These are phyloP conservation scores for Carapus acus DNA, from an alignment of 2,797 vertebrate species.

Conservation along the genomic window DNA sequence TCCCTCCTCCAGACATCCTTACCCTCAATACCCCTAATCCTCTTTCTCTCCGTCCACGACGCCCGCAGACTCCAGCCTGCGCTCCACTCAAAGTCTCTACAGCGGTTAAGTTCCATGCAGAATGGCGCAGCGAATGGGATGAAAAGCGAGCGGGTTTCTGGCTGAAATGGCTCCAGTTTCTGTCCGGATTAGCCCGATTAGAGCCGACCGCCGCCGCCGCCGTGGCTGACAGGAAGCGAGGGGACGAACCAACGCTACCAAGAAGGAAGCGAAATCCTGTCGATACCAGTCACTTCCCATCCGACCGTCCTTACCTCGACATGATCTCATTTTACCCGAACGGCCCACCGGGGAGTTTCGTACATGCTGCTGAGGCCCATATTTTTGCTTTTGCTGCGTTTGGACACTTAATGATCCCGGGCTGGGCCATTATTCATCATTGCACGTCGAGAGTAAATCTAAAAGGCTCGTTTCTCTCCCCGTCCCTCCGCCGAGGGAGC, in stretches of 20 bases:
- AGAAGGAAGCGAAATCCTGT: constrained; percentile 25
- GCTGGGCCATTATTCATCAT: background rate
- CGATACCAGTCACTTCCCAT: constrained; percentile 21
- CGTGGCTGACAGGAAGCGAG: too few relatives aligned
- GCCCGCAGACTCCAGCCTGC: constrained; percentile 5
- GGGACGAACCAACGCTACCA: background rate
- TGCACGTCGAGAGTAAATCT: constrained; percentile 4
- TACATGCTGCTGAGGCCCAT: constrained; percentile 6
- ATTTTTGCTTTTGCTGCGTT: constrained; percentile 1
- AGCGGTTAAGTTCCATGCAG: constrained; percentile 1
- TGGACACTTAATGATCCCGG: background rate
- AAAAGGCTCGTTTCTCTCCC: constrained; percentile 17
- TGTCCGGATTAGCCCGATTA: background rate
- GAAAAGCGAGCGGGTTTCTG: background rate
- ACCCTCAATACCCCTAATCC: constrained; percentile 28
- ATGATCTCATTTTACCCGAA: background rate
- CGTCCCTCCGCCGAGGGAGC: constrained; percentile 12
- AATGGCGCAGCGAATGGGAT: background rate
- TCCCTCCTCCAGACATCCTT: constrained; percentile 25
- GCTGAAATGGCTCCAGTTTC: background rate
- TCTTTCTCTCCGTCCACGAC: constrained; percentile 13
- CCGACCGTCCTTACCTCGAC: background rate
- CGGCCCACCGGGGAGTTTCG: background rate
- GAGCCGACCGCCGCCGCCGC: constrained; percentile 8
- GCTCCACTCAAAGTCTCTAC: constrained; percentile 1